These are phyloP conservation scores for Antitype chi DNA, from an alignment of 2,888 invertebrate species.

Conservation along the genomic window DNA sequence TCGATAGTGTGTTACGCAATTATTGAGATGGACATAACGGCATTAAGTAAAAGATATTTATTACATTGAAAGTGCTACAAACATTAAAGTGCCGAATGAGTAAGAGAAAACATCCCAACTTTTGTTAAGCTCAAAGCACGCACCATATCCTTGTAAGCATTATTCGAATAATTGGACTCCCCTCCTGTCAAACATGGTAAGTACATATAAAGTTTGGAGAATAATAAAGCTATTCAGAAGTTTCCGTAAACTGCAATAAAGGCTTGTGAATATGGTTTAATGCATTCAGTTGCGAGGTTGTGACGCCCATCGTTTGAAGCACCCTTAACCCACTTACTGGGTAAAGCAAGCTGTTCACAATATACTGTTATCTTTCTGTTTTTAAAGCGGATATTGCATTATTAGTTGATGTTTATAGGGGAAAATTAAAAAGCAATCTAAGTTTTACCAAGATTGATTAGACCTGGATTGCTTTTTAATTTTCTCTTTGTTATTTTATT, in stretches of 20 bases:
- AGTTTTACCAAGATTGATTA: background rate
- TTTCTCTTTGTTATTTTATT: conserved; percentile 1
- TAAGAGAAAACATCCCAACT: background rate
- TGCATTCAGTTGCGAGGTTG: conserved; percentile 53
- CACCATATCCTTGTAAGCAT: conserved; percentile 21
- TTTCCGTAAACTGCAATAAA: conserved; percentile 47
- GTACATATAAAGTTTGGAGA: conserved; percentile 24
- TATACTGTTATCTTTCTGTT: conserved; percentile 16
- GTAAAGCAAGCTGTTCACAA: conserved; percentile 36
- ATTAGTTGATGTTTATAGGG: conserved; percentile 13
- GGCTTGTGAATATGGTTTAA: conserved; percentile 51
- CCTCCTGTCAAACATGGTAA: conserved; percentile 27
- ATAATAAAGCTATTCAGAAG: conserved; percentile 54
- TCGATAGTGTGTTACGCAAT: background rate
- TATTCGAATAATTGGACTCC: conserved; percentile 29
- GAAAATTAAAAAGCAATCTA: background rate
- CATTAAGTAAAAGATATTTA: background rate
- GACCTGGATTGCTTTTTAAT: background rate
- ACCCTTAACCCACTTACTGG: conserved; percentile 50
- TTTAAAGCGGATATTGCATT: conserved; percentile 25
- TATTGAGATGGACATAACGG: background rate
- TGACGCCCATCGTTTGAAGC: conserved; percentile 49
- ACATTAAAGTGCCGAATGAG: background rate
- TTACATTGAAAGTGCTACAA: background rate
- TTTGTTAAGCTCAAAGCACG: conserved; percentile 7